Conservation (phyloP, 2,888 invertebrate genomes). For the Brachynemurus nebulosus region DNA sequence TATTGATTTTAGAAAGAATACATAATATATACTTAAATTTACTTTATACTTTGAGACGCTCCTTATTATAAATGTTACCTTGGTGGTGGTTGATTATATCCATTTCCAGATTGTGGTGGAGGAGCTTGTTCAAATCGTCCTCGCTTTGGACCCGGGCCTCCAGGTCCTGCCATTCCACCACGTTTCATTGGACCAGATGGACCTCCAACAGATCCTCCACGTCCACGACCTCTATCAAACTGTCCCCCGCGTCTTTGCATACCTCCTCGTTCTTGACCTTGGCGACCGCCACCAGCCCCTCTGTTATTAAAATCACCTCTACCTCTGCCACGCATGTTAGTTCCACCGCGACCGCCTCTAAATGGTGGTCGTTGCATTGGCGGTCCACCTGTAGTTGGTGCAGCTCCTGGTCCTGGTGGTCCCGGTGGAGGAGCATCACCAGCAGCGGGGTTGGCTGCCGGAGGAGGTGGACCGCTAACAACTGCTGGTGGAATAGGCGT, state of each 20-base stretch:
- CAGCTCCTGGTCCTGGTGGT: conserved; percentile 5
- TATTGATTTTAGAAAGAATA: too few species aligned
- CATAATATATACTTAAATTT: too few species aligned
- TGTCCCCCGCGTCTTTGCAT: neutral
- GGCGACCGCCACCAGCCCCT: conserved; percentile 7
- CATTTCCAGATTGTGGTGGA: conserved; percentile 18
- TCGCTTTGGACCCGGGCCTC: conserved; percentile 20
- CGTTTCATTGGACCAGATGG: conserved; percentile 17
- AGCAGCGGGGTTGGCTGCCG: conserved; percentile 10
- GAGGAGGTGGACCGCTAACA: conserved; percentile 10
- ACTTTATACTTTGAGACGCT: too few species aligned
- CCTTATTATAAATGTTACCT: conserved; percentile 14
- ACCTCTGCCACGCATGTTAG: conserved; percentile 11
- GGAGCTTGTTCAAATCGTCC: conserved; percentile 7
- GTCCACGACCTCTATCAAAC: conserved; percentile 7
- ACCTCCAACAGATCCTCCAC: conserved; percentile 13
- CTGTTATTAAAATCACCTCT: conserved; percentile 12
- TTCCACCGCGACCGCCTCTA: conserved; percentile 17
- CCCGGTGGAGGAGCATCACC: conserved; percentile 12
- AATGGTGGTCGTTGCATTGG: conserved; percentile 1
- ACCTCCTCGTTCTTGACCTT: neutral
- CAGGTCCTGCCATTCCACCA: conserved; percentile 20
- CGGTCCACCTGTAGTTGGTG: neutral
- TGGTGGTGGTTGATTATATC: conserved; percentile 22
- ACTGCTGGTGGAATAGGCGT: conserved; percentile 13